phyloP scores from a whole-genome alignment of 30 jellyfish, hydroid and myxozoan species.

The Phacellophora camtschatica region DNA sequence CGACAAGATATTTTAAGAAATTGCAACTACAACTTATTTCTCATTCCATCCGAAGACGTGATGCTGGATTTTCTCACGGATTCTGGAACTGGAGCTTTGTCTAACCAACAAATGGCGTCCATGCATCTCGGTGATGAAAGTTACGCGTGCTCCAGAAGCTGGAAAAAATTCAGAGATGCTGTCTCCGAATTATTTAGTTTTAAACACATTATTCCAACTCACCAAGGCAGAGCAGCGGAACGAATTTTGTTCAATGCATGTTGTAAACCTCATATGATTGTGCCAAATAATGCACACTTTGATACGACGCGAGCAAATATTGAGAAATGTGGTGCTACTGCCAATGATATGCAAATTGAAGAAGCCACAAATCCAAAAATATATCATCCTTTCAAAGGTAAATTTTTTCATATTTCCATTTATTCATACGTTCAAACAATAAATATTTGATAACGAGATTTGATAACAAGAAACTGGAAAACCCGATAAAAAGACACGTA shows the following conservation, averaged over 20 bases:
- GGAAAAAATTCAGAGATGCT: constrained; percentile 64
- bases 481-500: too few relatives aligned
- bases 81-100: constrained; percentile 77
- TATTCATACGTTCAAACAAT: too few relatives aligned
- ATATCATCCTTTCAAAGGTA: constrained; percentile 60
- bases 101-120: constrained; percentile 62
- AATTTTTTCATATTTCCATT: neutral
- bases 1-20: constrained; percentile 11
- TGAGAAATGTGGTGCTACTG: constrained; percentile 58
- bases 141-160: constrained; percentile 62
- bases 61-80: constrained; percentile 72
- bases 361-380: constrained; percentile 33
- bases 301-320: constrained; percentile 74
- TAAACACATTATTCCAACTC: constrained; percentile 69
- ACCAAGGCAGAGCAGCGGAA: constrained; percentile 82
- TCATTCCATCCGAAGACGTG: constrained; percentile 60
- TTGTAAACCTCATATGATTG: constrained; percentile 34
- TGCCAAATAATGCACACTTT: constrained; percentile 72
- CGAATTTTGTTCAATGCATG: constrained; percentile 51
- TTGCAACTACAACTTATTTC: constrained; percentile 45
- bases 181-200: constrained; percentile 42
- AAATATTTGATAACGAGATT: too few relatives aligned
- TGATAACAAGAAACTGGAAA: too few relatives aligned
- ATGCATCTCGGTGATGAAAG: constrained; percentile 77
- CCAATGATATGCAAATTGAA: constrained; percentile 38